Evolutionary conservation across 2,113 vertebrate species (phyloP).

Genomic region (Rutilus rutilus): DNA sequence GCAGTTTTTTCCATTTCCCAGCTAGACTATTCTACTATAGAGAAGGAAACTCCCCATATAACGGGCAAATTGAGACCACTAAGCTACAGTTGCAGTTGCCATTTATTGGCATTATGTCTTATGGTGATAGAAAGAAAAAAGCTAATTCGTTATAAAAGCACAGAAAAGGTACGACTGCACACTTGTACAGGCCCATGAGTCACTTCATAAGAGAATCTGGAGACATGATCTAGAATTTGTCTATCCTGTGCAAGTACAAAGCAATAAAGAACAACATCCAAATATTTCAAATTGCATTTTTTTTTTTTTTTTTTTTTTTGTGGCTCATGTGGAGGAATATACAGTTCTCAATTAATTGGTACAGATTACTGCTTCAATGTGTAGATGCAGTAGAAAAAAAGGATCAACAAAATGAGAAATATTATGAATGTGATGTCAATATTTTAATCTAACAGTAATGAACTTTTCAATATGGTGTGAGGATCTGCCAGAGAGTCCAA

Average conservation of each 20-base stretch:
- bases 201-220: no score
- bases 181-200: background rate
- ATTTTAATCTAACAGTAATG: no score
- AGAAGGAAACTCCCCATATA: constrained; percentile 29
- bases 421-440: no score
- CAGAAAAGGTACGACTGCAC: background rate
- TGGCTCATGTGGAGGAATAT: background rate
- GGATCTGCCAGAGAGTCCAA: background rate
- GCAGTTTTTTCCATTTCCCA: constrained; percentile 49
- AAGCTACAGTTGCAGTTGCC: constrained; percentile 8
- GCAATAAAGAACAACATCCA: background rate
- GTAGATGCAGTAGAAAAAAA: background rate
- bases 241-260: background rate
- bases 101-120: constrained; percentile 29
- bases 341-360: background rate
- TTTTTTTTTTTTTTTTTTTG: background rate
- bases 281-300: no score
- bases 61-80: constrained; percentile 33
- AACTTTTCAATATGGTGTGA: no score
- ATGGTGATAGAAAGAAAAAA: constrained; percentile 21
- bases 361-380: background rate
- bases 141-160: background rate
- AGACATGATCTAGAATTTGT: background rate
- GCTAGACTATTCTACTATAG: constrained; percentile 30
- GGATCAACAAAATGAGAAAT: no score